Base-by-base conservation (phyloP, 2,888 invertebrate species). In the Eilema depressum region DNA sequence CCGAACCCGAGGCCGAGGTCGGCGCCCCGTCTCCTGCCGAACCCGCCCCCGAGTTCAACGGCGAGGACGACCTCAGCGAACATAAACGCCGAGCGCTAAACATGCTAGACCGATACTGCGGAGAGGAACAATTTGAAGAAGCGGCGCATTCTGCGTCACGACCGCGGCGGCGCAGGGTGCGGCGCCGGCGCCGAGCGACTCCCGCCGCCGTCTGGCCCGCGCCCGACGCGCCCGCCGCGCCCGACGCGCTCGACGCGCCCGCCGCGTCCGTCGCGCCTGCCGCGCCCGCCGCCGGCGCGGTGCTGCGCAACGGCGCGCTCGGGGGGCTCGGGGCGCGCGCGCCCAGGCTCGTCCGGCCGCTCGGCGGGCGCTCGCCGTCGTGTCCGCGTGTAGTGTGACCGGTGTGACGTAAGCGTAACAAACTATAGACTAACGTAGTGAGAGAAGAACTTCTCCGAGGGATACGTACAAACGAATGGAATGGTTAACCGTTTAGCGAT, bases 51-150 rank as follows among this genome's bases (percentile, higher is more conserved):
- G 60, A 41, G n/a, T 63, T 26, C 37, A 14, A 65, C 64, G 59
- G 67, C 20, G 37, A 14, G 23, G 74, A 75, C 56, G 69, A 71
- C 60, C 80, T 85, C 53, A 62, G 66, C 8, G 78, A 75, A 57
- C 69, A 78, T 59, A 88, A 86, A 77, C 78, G 73, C 28, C 81
- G 74, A 41, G 84, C 85, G 25, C 80, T 85, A 1, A 63, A 62
- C 11, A 61, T 83, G 74, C 76, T 83, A n/a, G 82, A 76, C 33
- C 75, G 66, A 71, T 67, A 57, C 64, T 67, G 63, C 67, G 71
- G 23, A 70, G 59, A 41, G 53, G 33, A 14, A 61, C 61, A 26
- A 62, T 10, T 56, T 61, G 66, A 20, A 8, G 26, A 26, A 8
- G 59, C 26, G 26, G 12, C 30, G 17, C 56, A 37, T 7, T 33